These are phyloP conservation scores for Callinectes sapidus DNA, from an alignment of 2,888 invertebrate genomes.

Conservation along the genomic window DNA sequence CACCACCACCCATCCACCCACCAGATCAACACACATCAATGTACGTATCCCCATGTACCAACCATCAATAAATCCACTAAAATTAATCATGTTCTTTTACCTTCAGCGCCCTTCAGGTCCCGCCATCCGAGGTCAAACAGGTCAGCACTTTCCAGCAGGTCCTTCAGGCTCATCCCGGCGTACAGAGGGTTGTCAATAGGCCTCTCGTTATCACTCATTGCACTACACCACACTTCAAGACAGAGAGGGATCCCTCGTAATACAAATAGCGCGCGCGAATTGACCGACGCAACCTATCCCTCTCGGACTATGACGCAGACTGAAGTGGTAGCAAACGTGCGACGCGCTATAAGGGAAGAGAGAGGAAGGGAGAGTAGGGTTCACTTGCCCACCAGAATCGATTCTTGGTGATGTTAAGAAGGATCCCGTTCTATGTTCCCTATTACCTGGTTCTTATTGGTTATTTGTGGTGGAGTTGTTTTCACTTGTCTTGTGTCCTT, in stretches of 20 bases:
- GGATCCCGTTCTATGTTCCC: not conserved
- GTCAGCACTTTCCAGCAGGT: constrained; percentile 51
- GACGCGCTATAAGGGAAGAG: not conserved
- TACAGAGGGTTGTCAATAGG: constrained; percentile 55
- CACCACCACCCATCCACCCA: no score
- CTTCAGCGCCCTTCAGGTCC: constrained; percentile 65
- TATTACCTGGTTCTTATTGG: not conserved
- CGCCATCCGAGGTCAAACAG: constrained; percentile 48
- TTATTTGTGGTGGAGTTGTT: not conserved
- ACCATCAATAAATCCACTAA: no score
- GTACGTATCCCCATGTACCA: no score
- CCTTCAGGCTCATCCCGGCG: constrained; percentile 59
- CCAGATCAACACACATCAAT: no score
- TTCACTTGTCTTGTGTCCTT: not conserved
- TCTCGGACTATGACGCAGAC: not conserved
- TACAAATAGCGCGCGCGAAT: not conserved
- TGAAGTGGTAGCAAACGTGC: not conserved
- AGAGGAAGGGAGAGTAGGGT: not conserved
- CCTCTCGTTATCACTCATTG: constrained; percentile 46
- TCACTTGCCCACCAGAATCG: not conserved
- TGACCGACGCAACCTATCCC: not conserved
- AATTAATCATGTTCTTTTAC: not conserved
- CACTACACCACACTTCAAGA: constrained; percentile 1
- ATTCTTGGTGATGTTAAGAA: not conserved
- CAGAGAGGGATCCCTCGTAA: not conserved